A percentile compares a stretch with the other conserved stretches of the same genome.
These are phyloP conservation scores for Amniataba percoides DNA, from an alignment of 2,797 vertebrate species.

Conservation along the genomic window DNA sequence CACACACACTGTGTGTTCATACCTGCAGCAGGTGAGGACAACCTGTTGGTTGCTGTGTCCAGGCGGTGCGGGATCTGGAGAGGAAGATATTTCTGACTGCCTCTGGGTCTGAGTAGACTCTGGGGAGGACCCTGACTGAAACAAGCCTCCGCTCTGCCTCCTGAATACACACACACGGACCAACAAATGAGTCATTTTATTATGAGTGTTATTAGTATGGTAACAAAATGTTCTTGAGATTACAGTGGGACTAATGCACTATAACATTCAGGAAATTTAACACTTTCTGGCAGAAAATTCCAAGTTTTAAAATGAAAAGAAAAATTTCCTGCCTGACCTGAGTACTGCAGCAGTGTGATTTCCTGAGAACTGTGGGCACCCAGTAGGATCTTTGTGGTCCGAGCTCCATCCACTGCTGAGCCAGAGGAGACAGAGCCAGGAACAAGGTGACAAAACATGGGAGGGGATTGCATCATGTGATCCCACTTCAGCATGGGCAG, in stretches of 20 bases:
- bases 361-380: conserved; percentile 87
- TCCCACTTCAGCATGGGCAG: conserved; percentile 90
- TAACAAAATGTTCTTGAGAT: not conserved
- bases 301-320: not conserved
- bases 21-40: conserved; percentile 86
- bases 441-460: conserved; percentile 83
- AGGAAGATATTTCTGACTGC: conserved; percentile 83
- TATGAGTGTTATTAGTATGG: not conserved
- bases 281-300: not conserved
- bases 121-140: conserved; percentile 81
- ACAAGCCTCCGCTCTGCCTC: conserved; percentile 77
- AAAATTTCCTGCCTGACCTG: conserved; percentile 78
- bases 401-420: rapidly evolving
- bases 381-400: conserved; percentile 86
- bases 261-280: not conserved
- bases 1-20: not conserved
- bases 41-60: conserved; percentile 74
- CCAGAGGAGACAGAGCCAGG: conserved; percentile 2
- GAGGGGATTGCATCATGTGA: conserved; percentile 89
- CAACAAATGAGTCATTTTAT: not conserved
- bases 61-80: conserved; percentile 84
- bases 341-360: conserved; percentile 88
- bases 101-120: conserved; percentile 82
- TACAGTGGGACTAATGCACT: not conserved
- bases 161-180: conserved; percentile 75